Evolutionary conservation across 2,888 invertebrate species (phyloP).

Genomic region (Phengaris arion): DNA sequence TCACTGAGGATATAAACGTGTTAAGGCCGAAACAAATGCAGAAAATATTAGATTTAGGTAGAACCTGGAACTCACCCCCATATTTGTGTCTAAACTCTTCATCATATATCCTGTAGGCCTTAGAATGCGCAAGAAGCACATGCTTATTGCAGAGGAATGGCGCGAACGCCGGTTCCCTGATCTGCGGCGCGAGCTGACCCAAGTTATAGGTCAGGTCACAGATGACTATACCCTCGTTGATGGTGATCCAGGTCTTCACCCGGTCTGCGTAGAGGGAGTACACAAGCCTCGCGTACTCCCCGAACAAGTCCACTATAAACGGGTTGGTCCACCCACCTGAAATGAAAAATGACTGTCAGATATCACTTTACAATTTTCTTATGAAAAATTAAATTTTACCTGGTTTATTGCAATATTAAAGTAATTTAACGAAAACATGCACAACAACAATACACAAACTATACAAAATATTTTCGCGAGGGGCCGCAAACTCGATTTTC

Average conservation of each 20-base stretch:
- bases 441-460: neutral
- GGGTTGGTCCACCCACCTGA: slow-evolving; percentile 82
- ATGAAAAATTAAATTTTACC: too few species aligned
- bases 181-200: slow-evolving; percentile 55
- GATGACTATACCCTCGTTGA: slow-evolving; percentile 81
- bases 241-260: slow-evolving; percentile 83
- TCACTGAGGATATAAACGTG: too few species aligned
- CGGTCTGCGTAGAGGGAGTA: slow-evolving; percentile 78
- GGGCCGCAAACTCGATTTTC: slow-evolving; percentile 1
- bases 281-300: slow-evolving; percentile 77
- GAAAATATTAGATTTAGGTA: too few species aligned
- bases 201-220: slow-evolving; percentile 61
- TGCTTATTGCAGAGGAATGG: slow-evolving; percentile 82
- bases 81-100: slow-evolving; percentile 69
- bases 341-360: slow-evolving; percentile 15
- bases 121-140: slow-evolving; percentile 82
- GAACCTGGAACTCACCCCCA: slow-evolving; percentile 54
- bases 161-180: slow-evolving; percentile 59
- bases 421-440: neutral
- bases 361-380: too few species aligned
- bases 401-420: neutral
- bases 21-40: too few species aligned
- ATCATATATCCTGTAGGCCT: slow-evolving; percentile 79
- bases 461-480: neutral
- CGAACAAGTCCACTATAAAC: slow-evolving; percentile 79